Base-by-base conservation (phyloP, 2,797 vertebrate genomes). In the Paratrypauchen microcephalus region DNA sequence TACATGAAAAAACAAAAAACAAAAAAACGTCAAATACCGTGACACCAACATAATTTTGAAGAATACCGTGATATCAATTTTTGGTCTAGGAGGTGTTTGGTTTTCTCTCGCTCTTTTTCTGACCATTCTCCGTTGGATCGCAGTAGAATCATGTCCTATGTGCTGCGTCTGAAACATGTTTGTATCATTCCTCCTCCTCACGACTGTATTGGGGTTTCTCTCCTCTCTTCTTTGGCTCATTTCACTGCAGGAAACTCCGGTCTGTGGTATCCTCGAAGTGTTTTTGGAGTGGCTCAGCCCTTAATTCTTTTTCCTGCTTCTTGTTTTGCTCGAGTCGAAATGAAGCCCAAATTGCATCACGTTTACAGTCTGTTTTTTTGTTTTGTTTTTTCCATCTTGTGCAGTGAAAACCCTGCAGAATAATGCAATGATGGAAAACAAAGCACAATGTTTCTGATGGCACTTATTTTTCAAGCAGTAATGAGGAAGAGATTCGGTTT, bases 331-430 rank as follows among this genome's bases (percentile, higher is more conserved):
- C n/a, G 11, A 23, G 60, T 63, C 13, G 21, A 63, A 39, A 45
- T 47, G 24, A 63, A 63, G n/a, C 61, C 15, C 62, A 64, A 64
- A 47, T 48, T 64, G 62, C 62, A 48, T 64, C 62, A 48, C 41
- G 12, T 47, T 48, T 61, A 41, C 18, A 6, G 13, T 47, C 32
- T 36, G 0, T 4, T 45, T 16, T 45, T 45, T 15, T 39, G 9
- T 2, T 32, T 6, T 39, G 2, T 2, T 41, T 12, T 47, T 26
- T 63, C 7, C 21, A 5, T 5, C 61, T 15, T 18, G 41, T 11
- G 62, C 41, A 2, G 16, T 23, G 12, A 47, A 64, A 64, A 47
- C 61, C 24, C 21, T 45, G 45, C 45, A 19, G 19, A 60, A 60
- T 21, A 60, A 62, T 24, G 36, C 36, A 18, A 26, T 32, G 39